Percentiles rank a stretch among this genome's conserved stretches.
These are phyloP conservation scores for Myocastor coypus DNA, from an alignment of 2,113 vertebrate species.

Conservation along the genomic window DNA sequence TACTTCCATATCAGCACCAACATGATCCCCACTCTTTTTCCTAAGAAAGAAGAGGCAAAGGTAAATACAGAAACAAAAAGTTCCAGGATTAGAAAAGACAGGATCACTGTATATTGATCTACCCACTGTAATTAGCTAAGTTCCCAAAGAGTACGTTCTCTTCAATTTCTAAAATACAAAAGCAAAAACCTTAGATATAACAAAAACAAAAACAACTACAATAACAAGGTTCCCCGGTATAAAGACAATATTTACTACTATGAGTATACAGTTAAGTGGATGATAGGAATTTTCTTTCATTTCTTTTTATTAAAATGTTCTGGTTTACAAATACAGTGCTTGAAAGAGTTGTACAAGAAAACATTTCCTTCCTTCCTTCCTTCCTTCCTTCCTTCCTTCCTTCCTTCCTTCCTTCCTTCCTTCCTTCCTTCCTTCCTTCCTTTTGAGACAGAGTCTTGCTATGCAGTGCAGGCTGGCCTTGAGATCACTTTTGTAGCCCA, in stretches of 20 bases:
- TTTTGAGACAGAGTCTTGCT: too few species aligned
- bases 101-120: slow-evolving; percentile 56
- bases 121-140: slow-evolving; percentile 64
- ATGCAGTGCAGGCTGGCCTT: too few species aligned
- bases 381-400: too few species aligned
- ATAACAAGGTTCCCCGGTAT: not conserved
- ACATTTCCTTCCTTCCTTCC: too few species aligned
- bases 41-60: slow-evolving; percentile 50
- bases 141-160: not conserved
- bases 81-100: slow-evolving; percentile 58
- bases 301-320: slow-evolving; percentile 32
- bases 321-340: slow-evolving; percentile 13
- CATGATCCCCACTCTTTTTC: not conserved
- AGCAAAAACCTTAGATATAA: slow-evolving; percentile 28
- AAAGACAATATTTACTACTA: slow-evolving; percentile 53
- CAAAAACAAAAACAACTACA: slow-evolving; percentile 42
- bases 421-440: too few species aligned
- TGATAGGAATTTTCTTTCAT: not conserved
- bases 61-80: slow-evolving; percentile 72
- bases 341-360: slow-evolving; percentile 12
- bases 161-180: slow-evolving; percentile 58
- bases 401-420: too few species aligned
- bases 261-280: slow-evolving; percentile 44
- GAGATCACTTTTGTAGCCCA: too few species aligned
- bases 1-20: not conserved